Percentiles rank a stretch among this genome's conserved stretches.
Evolutionary conservation across 2,797 vertebrate species (phyloP).

Genomic region (Aselliscus stoliczkanus): DNA sequence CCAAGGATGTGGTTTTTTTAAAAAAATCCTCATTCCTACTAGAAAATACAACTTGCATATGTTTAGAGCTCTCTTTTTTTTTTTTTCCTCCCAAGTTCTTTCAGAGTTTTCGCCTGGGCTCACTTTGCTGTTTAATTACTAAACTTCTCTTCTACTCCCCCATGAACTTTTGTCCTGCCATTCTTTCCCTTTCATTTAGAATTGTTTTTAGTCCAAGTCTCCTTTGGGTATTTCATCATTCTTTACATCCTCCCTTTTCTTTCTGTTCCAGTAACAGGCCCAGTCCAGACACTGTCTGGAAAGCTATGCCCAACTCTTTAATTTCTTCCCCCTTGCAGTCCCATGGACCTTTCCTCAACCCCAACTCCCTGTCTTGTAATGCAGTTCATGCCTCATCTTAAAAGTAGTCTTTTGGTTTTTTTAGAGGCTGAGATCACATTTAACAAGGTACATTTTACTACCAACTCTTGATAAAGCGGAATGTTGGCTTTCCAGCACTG

Average conservation of each 20-base stretch:
- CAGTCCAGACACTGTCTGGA: not conserved
- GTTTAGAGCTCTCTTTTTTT: not conserved
- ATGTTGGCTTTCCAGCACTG: not conserved
- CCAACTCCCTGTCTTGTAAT: not conserved
- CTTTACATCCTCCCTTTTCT: not conserved
- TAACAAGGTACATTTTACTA: conserved; percentile 10
- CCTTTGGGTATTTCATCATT: not conserved
- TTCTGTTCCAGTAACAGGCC: not conserved
- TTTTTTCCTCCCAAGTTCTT: not conserved
- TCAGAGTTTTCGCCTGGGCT: not conserved
- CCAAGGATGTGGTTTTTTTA: not conserved
- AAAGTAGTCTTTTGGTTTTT: not conserved
- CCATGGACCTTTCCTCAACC: not conserved
- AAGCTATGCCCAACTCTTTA: not conserved
- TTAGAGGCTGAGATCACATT: not conserved
- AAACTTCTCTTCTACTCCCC: not conserved
- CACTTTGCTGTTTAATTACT: not conserved
- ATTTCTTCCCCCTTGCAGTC: not conserved
- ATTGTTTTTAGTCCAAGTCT: not conserved
- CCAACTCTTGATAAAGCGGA: not conserved
- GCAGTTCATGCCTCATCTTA: not conserved
- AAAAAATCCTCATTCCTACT: not conserved
- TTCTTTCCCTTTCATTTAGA: not conserved
- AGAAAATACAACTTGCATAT: not conserved
- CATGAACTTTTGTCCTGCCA: not conserved